Evolutionary conservation across 1,140 invertebrate species (phyloP).

Genomic region (Lepidotrigona ventralis): DNA sequence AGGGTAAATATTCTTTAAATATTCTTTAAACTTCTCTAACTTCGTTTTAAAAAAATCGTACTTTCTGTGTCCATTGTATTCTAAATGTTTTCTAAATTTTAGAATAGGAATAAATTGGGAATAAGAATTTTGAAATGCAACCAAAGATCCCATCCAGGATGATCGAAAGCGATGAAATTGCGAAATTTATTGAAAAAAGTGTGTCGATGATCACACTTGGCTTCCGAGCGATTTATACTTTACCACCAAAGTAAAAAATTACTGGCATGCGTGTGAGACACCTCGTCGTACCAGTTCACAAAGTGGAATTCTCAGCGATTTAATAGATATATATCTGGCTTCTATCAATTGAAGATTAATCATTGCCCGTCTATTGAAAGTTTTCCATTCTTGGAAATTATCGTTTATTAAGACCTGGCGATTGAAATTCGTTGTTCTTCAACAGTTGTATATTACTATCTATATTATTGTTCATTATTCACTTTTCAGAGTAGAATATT

Average conservation of each 20-base stretch:
- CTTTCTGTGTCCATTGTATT: too few relatives aligned
- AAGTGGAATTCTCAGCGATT: background rate
- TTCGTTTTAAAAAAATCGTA: too few relatives aligned
- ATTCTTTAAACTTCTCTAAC: too few relatives aligned
- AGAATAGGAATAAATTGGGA: too few relatives aligned
- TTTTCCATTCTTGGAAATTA: background rate
- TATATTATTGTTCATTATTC: background rate
- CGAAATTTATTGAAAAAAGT: background rate
- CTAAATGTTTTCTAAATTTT: too few relatives aligned
- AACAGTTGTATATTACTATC: background rate
- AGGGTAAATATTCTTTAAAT: too few relatives aligned
- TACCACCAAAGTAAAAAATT: background rate
- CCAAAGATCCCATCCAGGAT: too few relatives aligned
- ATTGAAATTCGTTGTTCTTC: background rate
- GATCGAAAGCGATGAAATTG: background rate
- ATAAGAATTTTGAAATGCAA: too few relatives aligned
- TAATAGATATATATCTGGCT: background rate
- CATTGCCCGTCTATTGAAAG: background rate
- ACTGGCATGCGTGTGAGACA: background rate
- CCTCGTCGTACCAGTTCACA: background rate
- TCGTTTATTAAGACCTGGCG: background rate
- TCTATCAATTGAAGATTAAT: background rate
- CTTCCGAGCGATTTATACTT: too few relatives aligned
- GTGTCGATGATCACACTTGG: too few relatives aligned
- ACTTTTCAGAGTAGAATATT: background rate